These are phyloP conservation scores for Stenolophus ochropezus DNA, from an alignment of 2,888 invertebrate genomes.

Conservation along the genomic window DNA sequence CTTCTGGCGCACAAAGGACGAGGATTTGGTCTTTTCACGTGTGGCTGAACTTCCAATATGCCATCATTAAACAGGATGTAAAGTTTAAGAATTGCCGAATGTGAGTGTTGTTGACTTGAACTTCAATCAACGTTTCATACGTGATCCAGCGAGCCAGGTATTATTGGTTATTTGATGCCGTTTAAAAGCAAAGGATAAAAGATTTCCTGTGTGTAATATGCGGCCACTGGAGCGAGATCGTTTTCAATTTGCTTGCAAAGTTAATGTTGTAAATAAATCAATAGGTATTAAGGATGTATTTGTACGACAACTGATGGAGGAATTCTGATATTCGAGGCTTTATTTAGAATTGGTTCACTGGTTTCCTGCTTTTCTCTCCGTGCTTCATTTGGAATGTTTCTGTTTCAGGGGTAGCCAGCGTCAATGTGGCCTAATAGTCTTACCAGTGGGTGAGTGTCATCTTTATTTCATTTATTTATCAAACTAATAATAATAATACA, in stretches of 20 bases:
- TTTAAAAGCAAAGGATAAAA: conserved; percentile 35
- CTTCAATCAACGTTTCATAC: conserved; percentile 43
- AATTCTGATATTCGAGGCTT: conserved; percentile 4
- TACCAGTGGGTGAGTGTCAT: conserved; percentile 73
- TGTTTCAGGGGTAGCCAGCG: conserved; percentile 70
- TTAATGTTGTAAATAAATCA: conserved; percentile 43
- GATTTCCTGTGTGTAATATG: conserved; percentile 25
- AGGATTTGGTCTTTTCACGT: conserved; percentile 65
- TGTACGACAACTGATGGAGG: conserved; percentile 16
- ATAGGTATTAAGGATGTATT: conserved; percentile 44
- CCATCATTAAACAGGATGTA: conserved; percentile 70
- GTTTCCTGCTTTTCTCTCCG: background rate
- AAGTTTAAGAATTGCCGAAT: conserved; percentile 56
- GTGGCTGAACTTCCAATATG: conserved; percentile 68
- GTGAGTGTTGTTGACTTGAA: conserved; percentile 50
- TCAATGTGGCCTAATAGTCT: conserved; percentile 75
- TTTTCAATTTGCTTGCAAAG: conserved; percentile 42
- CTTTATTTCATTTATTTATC: too few relatives aligned
- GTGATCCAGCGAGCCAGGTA: conserved; percentile 13
- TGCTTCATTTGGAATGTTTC: conserved; percentile 54
- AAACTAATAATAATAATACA: too few relatives aligned
- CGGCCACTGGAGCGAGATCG: conserved; percentile 5
- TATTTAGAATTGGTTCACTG: conserved; percentile 24
- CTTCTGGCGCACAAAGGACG: conserved; percentile 61
- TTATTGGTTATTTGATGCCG: conserved; percentile 51